phyloP scores from a whole-genome alignment of 2,113 vertebrate species.

The Strix aluco region DNA sequence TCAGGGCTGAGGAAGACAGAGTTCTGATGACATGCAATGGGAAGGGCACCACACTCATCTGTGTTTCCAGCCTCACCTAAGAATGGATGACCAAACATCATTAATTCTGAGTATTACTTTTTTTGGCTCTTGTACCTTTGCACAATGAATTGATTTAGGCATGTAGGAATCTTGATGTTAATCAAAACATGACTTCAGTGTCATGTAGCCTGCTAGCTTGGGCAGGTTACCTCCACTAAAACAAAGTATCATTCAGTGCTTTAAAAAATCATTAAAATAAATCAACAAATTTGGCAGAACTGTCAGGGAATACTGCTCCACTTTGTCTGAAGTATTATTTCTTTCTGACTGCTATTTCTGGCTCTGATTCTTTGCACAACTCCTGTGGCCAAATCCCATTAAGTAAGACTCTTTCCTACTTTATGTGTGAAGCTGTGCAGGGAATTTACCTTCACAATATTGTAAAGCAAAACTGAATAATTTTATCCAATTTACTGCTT shows the following conservation, averaged over 20 bases:
- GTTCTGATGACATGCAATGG: background rate
- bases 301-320: background rate
- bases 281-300: background rate
- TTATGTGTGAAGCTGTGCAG: background rate
- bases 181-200: conserved; percentile 6
- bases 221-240: background rate
- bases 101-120: background rate
- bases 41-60: background rate
- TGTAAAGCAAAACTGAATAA: background rate
- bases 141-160: background rate
- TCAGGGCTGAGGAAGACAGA: background rate
- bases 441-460: background rate
- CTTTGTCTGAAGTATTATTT: conserved; percentile 8
- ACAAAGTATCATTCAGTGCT: background rate
- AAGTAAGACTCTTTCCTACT: background rate
- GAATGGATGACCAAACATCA: background rate
- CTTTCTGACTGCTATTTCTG: conserved; percentile 14
- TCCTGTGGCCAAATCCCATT: background rate
- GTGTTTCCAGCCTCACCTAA: background rate
- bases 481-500: background rate
- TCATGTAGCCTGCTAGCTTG: background rate
- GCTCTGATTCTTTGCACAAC: background rate
- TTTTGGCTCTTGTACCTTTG: background rate
- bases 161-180: background rate
- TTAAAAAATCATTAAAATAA: conserved; percentile 26